Conservation (phyloP, 2,888 invertebrate species). For the Zaprionus bogoriensis region DNA sequence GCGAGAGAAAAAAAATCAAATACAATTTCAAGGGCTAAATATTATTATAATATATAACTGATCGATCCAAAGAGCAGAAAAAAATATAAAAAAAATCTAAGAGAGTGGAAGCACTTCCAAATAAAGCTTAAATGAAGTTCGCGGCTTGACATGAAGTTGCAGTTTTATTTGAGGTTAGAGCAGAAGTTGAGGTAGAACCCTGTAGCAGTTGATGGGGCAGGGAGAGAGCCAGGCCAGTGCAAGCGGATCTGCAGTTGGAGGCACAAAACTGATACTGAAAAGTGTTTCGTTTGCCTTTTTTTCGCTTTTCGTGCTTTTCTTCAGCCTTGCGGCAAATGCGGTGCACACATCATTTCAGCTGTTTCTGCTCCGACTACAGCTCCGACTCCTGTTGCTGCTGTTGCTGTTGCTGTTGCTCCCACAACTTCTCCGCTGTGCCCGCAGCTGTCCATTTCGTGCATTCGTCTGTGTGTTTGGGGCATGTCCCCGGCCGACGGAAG, state of each 20-base stretch:
- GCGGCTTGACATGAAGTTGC: too few relatives aligned
- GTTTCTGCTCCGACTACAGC: not conserved
- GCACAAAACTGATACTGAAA: conserved; percentile 38
- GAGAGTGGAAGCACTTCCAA: too few relatives aligned
- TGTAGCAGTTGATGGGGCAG: not conserved
- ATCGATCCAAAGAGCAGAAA: too few relatives aligned
- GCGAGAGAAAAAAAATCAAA: too few relatives aligned
- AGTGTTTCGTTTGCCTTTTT: conserved; percentile 35
- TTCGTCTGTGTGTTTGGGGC: conserved; percentile 59
- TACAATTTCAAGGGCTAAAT: too few relatives aligned
- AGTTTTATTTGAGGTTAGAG: too few relatives aligned
- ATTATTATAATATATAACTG: too few relatives aligned
- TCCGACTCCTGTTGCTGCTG: not conserved
- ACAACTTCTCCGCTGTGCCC: conserved; percentile 12
- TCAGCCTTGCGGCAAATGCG: conserved; percentile 38
- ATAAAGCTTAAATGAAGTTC: too few relatives aligned
- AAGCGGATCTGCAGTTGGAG: not conserved
- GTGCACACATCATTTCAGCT: conserved; percentile 47
- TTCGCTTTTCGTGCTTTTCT: conserved; percentile 11
- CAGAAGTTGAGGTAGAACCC: too few relatives aligned
- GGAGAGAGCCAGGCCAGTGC: not conserved
- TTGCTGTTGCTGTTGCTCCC: not conserved
- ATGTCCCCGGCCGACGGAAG: conserved; percentile 71
- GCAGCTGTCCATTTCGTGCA: conserved; percentile 37
- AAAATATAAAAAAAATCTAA: too few relatives aligned